Evolutionary conservation across 2,888 invertebrate genomes (phyloP), one percentile per base, ranked within the genome.

Genomic region (Acanthopleura granulata): DNA sequence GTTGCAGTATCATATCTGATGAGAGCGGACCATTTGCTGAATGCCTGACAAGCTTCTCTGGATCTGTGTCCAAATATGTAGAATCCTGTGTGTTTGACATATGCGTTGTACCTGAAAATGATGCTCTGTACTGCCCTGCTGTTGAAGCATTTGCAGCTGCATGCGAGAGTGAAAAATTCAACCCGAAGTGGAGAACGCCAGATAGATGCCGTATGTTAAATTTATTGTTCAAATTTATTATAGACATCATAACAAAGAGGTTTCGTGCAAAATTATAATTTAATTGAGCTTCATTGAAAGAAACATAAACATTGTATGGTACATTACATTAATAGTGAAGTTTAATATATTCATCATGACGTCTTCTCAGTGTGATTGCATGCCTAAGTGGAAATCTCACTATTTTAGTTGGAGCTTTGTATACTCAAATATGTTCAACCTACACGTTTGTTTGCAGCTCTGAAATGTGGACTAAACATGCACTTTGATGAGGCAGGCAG

Each of bases 81-180:
- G 29, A 22, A 6, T 66, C 66, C 29, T 66, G 66, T 66, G 29
- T 66, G 15, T 66, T 66, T 66, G 66, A 66, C 29, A 66, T 66
- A 16, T 66, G 66, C 25, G 29, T 66, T 15, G 66, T 16, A 22
- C 66, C 66, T 12, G 66, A 66, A 27, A 66, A 66, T 25, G 66
- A 66, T 27, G 22, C 66, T 25, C 16, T 66, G 4, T 66, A 6
- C 66, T 66, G 66, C 66, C 66, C 66, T 22, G 66, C 66, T 27
- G 29, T 66, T 22, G 66, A 66, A 27, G 66, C 66, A 3, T 66
- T 66, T 66, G 22, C 66, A 1, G 29, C 22, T 16, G 9, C 6
- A 6, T 66, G 66, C 14, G 66, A 66, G 29, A 27, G 16, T 25
- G 66, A 22, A 16, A 27, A 27, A 27, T 6, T 66, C 25, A 22